Base-by-base conservation (phyloP, 2,797 vertebrate genomes). In the Potorous gilbertii region DNA sequence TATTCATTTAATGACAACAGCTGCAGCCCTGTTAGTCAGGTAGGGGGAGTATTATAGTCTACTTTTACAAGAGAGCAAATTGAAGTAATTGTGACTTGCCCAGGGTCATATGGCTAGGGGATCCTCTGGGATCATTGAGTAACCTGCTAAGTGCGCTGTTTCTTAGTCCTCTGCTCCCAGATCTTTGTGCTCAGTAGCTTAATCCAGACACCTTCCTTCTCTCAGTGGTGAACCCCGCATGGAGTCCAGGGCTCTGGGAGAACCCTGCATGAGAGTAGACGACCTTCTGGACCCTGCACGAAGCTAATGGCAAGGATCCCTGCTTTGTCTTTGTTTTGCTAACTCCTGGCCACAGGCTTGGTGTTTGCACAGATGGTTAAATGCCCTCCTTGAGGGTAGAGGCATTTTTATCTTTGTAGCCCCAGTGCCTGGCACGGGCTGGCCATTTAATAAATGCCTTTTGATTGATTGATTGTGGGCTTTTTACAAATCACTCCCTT, bases 401-500 rank as follows among this genome's bases (percentile, higher is more conserved):
- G 2, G n/a, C 66, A 24, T 81, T 81, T 74, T 81, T 40, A 81
- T 40, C 66, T 81, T 81, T 46, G 66, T 21, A 81, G 66, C n/a
- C n/a, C 66, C 66, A 81, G 94, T 93, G 55, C 54, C 55, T 92
- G 28, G 27, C 62, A 94, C 6, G 12, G 55, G 94, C 55, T 92
- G 95, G 54, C n/a, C 55, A 92, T 94, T 97, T 94, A 93, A 94
- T 54, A 66, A 93, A 97, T 96, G 95, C 34, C 94, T 95, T 46
- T 92, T 95, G 56, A 97, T 96, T 62, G 91, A 62, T 91, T 40
- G 91, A 54, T 50, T 46, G 62, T 94, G 92, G 91, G 52, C 91
- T 62, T 93, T 95, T 95, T 55, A 55, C 94, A 94, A 97, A 96
- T 93, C 92, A 27, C 50, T 92, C 55, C 94, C 56, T 94, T 12